Evolutionary conservation across 2,113 vertebrate genomes (phyloP).

Genomic region (Amphiprion ocellaris): DNA sequence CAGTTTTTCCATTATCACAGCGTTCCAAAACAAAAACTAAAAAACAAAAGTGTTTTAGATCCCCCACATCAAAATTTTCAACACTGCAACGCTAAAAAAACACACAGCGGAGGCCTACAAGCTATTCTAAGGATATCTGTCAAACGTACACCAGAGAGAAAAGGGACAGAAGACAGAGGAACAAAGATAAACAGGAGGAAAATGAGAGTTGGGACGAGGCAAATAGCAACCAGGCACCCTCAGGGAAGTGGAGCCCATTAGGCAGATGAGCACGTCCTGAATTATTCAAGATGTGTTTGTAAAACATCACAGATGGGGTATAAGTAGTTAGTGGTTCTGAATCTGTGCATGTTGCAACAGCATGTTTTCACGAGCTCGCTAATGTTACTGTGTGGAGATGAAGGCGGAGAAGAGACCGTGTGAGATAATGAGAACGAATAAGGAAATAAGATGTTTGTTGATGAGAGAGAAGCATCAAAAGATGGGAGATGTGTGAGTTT

Average conservation of each 20-base stretch:
- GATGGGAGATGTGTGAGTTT: neutral
- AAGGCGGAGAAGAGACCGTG: constrained; percentile 5
- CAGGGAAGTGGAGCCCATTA: constrained; percentile 60
- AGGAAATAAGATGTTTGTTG: neutral
- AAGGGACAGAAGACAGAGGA: constrained; percentile 2
- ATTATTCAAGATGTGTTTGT: constrained; percentile 77
- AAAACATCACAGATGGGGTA: constrained; percentile 74
- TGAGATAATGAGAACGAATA: constrained; percentile 18
- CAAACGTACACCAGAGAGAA: constrained; percentile 16
- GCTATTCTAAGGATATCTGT: constrained; percentile 15
- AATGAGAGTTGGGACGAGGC: constrained; percentile 41
- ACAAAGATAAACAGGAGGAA: constrained; percentile 25
- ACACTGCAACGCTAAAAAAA: neutral
- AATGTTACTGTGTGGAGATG: constrained; percentile 6
- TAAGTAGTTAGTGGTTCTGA: constrained; percentile 53
- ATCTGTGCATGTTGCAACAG: constrained; percentile 42
- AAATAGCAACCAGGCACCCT: constrained; percentile 50
- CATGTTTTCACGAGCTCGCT: constrained; percentile 29
- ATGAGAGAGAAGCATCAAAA: constrained; percentile 11
- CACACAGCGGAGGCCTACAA: neutral
- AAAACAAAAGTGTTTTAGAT: neutral
- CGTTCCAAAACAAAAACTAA: neutral
- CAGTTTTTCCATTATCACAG: too few relatives aligned
- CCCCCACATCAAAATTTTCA: neutral
- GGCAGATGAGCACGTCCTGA: constrained; percentile 70